Evolutionary conservation across 2,797 vertebrate species (phyloP), one percentile per base, ranked within the genome.

Genomic region (Coendou prehensilis): DNA sequence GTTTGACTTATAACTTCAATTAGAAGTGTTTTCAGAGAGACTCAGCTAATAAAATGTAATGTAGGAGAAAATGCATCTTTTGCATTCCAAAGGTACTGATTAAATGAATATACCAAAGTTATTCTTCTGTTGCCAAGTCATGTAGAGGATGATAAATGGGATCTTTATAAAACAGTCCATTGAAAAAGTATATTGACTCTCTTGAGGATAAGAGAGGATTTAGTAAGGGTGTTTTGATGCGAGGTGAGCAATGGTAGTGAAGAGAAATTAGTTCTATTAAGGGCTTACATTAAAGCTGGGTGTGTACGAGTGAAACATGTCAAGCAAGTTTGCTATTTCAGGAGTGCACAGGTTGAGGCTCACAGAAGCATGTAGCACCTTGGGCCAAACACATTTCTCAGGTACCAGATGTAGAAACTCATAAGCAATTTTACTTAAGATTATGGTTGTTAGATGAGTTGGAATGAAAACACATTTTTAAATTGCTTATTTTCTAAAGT

Each of bases 191-290:
- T 84, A 80, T 96, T 91, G 93, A 75, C 37, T 41, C 41, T 84
- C 85, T 64, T 81, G n/a, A 93, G 79, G 85, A 91, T 93, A 6
- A 85, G 47, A 88, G 90, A 92, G 82, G 2, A 89, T 52, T 52
- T 92, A 86, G 41, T 80, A 87, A 93, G 87, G 75, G 1, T 93
- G 37, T 87, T 97, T 37, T 50, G 61, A 92, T 80, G 97, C 83
- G 71, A 84, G 75, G 71, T 93, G 75, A 83, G 45, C 75, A 52
- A 69, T 95, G 23, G 96, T 10, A 63, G 47, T 96, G 63, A 78
- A 87, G 91, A 95, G 75, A 81, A 96, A 64, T 95, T 97, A 57
- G 75, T 96, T 92, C 94, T 76, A 71, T 10, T 95, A n/a, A 95
- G 78, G 84, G 78, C 82, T 95, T 54, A 82, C 56, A 23, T 92